Conservation (phyloP, 2,113 vertebrate species). For the Beaufortia kweichowensis region DNA sequence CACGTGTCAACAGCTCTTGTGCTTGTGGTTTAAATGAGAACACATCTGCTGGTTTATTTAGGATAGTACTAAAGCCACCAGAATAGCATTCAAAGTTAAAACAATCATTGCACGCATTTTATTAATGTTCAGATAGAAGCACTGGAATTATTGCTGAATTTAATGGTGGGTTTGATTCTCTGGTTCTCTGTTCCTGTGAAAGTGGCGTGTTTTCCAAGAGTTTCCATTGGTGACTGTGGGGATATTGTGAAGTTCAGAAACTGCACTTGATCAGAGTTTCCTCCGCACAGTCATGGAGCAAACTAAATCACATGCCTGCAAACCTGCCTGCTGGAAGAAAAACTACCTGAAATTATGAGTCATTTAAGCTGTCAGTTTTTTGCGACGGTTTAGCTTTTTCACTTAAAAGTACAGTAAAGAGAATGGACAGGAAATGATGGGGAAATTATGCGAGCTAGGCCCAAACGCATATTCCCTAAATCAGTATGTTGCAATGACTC, state of each 20-base stretch:
- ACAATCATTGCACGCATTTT: not conserved
- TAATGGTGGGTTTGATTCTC: not conserved
- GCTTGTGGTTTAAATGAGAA: not conserved
- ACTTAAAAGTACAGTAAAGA: not conserved
- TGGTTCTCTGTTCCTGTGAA: not conserved
- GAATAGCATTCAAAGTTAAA: not conserved
- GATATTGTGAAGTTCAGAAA: not conserved
- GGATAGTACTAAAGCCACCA: not conserved
- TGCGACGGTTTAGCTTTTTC: not conserved
- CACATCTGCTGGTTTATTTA: not conserved
- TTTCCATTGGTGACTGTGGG: conserved; percentile 7
- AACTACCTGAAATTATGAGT: not conserved
- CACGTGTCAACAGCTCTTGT: not conserved
- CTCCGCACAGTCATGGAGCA: conserved; percentile 10
- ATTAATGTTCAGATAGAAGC: not conserved
- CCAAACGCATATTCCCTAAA: not conserved
- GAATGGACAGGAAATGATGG: not conserved
- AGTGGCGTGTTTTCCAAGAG: not conserved
- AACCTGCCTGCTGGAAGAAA: not conserved
- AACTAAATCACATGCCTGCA: not conserved
- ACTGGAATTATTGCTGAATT: not conserved
- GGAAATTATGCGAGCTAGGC: not conserved
- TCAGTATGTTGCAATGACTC: not conserved
- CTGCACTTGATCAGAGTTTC: conserved; percentile 9
- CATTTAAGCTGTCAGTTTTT: not conserved